Evolutionary conservation across 2,113 vertebrate genomes (phyloP), one percentile per base, ranked within the genome.

Genomic region (Silurus meridionalis): DNA sequence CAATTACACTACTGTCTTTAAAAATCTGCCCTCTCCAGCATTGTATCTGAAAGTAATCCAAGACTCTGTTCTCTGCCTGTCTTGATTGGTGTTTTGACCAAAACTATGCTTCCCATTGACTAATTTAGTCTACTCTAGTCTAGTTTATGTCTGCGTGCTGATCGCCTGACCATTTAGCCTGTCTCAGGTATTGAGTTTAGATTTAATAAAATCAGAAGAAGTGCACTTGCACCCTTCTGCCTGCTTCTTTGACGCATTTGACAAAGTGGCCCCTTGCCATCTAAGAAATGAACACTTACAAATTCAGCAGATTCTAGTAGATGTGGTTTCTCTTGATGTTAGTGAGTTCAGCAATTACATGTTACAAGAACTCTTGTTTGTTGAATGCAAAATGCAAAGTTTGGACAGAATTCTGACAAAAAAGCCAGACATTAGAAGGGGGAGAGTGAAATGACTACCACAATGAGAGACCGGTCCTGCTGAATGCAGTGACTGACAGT

Each of bases 141-240:
- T 74, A 74, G 71, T 74, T 74, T 74, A 74, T 74, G 71, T 48
- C 71, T 74, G 71, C 71, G 50, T 74, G 46, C 71, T 74, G 71
- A 21, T 74, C 71, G 10, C 37, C 19, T 74, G 71, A 74, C 19
- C 19, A 50, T 50, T 74, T 74, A 9, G 19, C 21, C 71, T 52
- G 71, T 74, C 48, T 50, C 48, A 23, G 21, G 21, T 52, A 74
- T 52, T 74, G 48, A 23, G 17, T 23, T 52, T 74, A 19, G 8
- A 74, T 21, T 50, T 21, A 52, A 52, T 48, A 21, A 48, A 48
- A 48, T 17, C 17, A 23, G 19, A 52, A 74, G 52, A 74, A 8
- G 4, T 11, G 19, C 46, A 52, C 19, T 72, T 21, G 19, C 6
- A 5, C 23, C 37, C 11, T 0, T 55, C 74, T 55, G 52, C 23